Percentiles rank a stretch among this genome's conserved stretches.
These are phyloP conservation scores for Tangara arthus DNA, from an alignment of 2,797 vertebrate species.

Conservation along the genomic window DNA sequence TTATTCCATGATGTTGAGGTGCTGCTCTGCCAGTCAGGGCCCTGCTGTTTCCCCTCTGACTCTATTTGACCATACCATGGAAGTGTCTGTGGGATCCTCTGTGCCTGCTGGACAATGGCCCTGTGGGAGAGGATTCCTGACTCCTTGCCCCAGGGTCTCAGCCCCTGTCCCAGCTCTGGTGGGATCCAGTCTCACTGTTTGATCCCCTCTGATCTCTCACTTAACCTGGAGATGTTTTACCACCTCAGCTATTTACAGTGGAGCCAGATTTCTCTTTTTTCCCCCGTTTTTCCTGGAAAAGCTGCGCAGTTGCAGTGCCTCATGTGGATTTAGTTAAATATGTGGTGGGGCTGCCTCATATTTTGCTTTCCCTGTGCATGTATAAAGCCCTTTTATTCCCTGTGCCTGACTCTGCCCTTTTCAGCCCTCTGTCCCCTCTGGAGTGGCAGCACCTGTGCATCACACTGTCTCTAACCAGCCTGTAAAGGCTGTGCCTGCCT, in stretches of 20 bases:
- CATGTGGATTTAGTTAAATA: not conserved
- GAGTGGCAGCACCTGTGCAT: not conserved
- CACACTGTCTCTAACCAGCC: rapidly evolving
- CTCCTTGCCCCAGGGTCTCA: not conserved
- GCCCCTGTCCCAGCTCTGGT: not conserved
- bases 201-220: not conserved
- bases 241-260: not conserved
- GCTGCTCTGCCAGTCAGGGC: not conserved
- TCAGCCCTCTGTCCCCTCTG: not conserved
- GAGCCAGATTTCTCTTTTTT: not conserved
- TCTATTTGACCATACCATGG: not conserved
- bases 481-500: not conserved
- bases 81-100: not conserved
- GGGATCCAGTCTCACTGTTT: not conserved
- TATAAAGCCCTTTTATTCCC: not conserved
- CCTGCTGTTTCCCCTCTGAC: not conserved
- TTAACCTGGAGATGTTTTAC: not conserved
- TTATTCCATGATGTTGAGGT: not conserved
- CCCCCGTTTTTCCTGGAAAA: not conserved
- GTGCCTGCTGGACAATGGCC: not conserved
- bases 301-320: not conserved
- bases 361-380: not conserved
- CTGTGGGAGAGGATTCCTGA: not conserved
- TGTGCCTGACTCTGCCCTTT: not conserved
- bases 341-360: not conserved